These are phyloP conservation scores for Pantelozetes paolii DNA, from an alignment of 2,888 invertebrate species.

Conservation along the genomic window DNA sequence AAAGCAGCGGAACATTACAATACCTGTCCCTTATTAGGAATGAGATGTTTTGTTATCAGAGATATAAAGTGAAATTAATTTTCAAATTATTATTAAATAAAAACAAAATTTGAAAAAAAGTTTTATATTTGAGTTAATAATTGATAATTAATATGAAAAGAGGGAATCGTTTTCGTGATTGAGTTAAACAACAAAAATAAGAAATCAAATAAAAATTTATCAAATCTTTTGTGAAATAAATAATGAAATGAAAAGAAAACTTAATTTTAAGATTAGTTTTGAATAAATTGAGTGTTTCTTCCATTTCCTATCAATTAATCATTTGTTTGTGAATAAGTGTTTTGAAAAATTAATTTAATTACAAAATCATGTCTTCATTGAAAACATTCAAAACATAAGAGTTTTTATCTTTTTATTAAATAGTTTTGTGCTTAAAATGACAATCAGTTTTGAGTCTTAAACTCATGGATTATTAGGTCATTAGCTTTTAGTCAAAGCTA, in stretches of 20 bases:
- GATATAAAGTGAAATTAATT: no score
- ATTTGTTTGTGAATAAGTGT: background rate
- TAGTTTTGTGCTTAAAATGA: background rate
- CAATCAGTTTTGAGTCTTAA: conserved; percentile 2
- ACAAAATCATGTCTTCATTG: background rate
- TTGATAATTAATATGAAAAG: background rate
- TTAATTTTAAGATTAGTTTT: background rate
- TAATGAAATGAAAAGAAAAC: background rate
- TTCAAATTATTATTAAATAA: no score
- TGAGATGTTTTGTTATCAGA: no score
- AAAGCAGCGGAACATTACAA: no score
- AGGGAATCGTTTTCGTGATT: background rate
- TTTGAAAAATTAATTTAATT: conserved; percentile 3
- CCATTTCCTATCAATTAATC: background rate
- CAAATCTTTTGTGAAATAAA: no score
- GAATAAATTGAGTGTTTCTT: background rate
- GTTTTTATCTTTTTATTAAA: no score
- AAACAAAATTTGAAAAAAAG: no score
- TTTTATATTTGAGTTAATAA: no score
- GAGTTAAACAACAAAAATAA: background rate
- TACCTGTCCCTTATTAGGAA: no score
- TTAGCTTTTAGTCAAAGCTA: conserved; percentile 2
- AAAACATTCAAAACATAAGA: no score
- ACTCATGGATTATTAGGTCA: background rate
- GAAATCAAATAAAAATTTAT: background rate